Evolutionary conservation across 2,113 vertebrate species (phyloP), one percentile per base, ranked within the genome.

Genomic region (Syngnathoides biaculeatus): DNA sequence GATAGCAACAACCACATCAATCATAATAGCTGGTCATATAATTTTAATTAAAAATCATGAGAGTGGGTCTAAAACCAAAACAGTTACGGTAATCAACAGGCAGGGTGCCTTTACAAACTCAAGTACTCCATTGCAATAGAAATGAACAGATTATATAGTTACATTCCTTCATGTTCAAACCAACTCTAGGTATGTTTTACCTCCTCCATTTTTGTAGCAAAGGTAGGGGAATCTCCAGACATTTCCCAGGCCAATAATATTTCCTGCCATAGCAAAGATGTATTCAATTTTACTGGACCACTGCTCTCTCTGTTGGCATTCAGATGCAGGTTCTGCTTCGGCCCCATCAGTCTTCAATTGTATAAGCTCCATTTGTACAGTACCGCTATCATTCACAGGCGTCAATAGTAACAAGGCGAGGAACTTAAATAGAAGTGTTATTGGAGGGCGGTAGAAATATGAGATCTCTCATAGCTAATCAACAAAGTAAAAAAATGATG

Each of bases 171-270:
- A 27, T 39, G 10, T 40, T 60, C 4, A 27, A 56, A 11, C 15
- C 20, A 61, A 39, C 35, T 20, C 9, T 20, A 61, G 17, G 9
- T 58, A 52, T 17, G 4, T 53, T 38, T 75, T 84, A 92, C 91
- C 91, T 83, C 92, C 92, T 79, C 91, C 91, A 20, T 93, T 93
- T 79, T 92, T 93, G 87, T 91, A 92, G 79, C 92, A 93, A 66
- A 92, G 82, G 79, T 92, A 93, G 1, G 92, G 92, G 77, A 93
- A 93, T 71, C 91, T 86, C 92, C 91, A 93, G 30, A 93, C 89
- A 20, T 92, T 93, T 50, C 91, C 91, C 65, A 93, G 68, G 24
- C 92, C 92, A 42, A 93, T 64, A 42, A 92, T 86, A 68, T 90
- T 83, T 68, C 92, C 91, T 6, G 86, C 90, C 6, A 88, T 88